Base-by-base conservation (phyloP, 1,140 invertebrate species). In the Polyergus mexicanus region DNA sequence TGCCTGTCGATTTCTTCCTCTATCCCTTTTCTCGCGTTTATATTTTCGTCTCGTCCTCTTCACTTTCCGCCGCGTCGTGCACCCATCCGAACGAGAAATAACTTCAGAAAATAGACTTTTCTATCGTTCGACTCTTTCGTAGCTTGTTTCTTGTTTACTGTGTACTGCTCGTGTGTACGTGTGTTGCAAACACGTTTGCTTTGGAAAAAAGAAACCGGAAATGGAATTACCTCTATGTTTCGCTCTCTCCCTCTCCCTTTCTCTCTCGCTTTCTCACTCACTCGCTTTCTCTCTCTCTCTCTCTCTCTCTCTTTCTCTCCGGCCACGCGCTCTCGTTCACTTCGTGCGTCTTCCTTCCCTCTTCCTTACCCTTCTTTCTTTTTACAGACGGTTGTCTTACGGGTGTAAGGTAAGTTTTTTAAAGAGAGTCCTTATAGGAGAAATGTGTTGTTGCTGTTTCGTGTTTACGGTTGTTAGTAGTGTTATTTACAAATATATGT, bases 401-500 rank as follows among this genome's bases (percentile, higher is more conserved):
- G 54, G 72, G 84, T 80, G 74, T 85, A 86, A 65, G 84, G 88
- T 88, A 86, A 77, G 84, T 71, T 88, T 71, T 88, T 86, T 86
- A 88, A 66, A 89, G 90, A 87, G 77, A 90, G 68, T 85, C 69
- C 85, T 84, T 81, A 51, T 51, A 89, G 90, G 86, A 90, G 85
- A 88, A 88, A 84, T 91, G 85, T 86, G 86, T 83, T 83, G 78
- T 83, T 81, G 54, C 84, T 71, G 76, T 83, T 71, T 86, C 78
- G 89, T 89, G 83, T 89, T 72, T 91, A 84, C 89, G 44, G 66
- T 83, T 83, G 78, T 90, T 90, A 87, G 92, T 92, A 91, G 93
- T 92, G 92, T 92, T 94, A 94, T 94, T 94, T 94, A 94, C 94
- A 94, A 93, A 90, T 92, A 90, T 92, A 86, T 90, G 90, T 91